Evolutionary conservation across 1,140 invertebrate species (phyloP).

Genomic region (Diplogasteroides magnus): DNA sequence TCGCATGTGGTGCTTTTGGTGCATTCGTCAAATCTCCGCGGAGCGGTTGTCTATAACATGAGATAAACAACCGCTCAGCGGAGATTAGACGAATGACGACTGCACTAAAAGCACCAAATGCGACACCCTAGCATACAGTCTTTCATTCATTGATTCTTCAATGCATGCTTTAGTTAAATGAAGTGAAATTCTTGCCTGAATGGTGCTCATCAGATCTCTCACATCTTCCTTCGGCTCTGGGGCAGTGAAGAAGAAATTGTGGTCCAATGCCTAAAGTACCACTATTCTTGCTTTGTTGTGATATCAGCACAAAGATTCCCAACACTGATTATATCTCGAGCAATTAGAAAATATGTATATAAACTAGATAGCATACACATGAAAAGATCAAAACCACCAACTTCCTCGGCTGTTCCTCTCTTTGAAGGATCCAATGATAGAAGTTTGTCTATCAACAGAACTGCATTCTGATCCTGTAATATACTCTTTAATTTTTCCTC

Average conservation of each 20-base stretch:
- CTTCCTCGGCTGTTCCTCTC: constrained; percentile 81
- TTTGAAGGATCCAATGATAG: constrained; percentile 84
- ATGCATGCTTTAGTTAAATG: not conserved
- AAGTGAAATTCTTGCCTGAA: constrained; percentile 29
- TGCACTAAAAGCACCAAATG: no score
- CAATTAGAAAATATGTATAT: no score
- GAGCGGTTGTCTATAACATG: no score
- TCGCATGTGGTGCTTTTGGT: no score
- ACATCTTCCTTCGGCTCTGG: constrained; percentile 70
- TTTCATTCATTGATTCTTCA: not conserved
- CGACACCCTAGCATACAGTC: no score
- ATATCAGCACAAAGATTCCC: not conserved
- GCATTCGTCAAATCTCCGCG: no score
- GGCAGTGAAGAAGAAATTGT: constrained; percentile 70
- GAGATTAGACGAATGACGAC: no score
- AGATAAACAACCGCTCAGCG: no score
- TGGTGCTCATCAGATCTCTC: constrained; percentile 37
- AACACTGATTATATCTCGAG: not conserved
- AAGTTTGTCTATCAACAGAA: constrained; percentile 87
- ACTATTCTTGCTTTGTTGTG: no score
- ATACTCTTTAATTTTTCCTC: no score
- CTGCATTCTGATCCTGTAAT: constrained; percentile 83
- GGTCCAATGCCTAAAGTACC: not conserved
- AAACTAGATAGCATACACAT: constrained; percentile 62
- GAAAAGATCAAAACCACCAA: constrained; percentile 85